Evolutionary conservation across 1,140 invertebrate genomes (phyloP).

Genomic region (Chionoecetes opilio): DNA sequence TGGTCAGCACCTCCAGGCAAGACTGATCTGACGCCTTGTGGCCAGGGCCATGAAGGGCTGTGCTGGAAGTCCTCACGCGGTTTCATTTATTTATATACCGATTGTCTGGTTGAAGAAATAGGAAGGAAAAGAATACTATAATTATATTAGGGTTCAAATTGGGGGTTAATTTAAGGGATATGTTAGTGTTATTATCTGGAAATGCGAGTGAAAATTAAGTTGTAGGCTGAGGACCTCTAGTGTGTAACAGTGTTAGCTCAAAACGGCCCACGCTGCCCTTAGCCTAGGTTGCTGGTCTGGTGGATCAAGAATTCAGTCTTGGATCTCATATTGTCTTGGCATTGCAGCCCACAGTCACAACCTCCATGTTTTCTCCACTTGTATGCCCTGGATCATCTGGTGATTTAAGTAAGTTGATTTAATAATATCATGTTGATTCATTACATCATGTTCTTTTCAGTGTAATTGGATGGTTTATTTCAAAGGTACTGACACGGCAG

Average conservation of each 20-base stretch:
- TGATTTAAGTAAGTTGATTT: slow-evolving; percentile 62
- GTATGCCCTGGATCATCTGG: slow-evolving; percentile 57
- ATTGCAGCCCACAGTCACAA: slow-evolving; percentile 41
- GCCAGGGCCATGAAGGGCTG: not conserved
- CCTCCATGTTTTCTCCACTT: slow-evolving; percentile 47
- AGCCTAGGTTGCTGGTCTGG: slow-evolving; percentile 44
- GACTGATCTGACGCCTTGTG: slow-evolving; percentile 9
- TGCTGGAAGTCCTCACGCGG: not conserved
- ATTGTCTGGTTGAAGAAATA: not conserved
- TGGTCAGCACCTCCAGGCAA: slow-evolving; percentile 62
- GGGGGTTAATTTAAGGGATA: not conserved
- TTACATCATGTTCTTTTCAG: slow-evolving; percentile 60
- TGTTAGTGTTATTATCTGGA: no score
- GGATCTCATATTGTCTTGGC: slow-evolving; percentile 67
- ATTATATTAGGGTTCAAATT: not conserved
- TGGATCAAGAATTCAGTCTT: slow-evolving; percentile 62
- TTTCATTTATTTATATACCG: not conserved
- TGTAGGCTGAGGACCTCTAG: slow-evolving; percentile 4
- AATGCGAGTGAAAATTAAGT: not conserved
- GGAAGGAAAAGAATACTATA: not conserved
- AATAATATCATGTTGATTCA: slow-evolving; percentile 53
- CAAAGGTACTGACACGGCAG: slow-evolving; percentile 59
- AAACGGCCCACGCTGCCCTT: slow-evolving; percentile 43
- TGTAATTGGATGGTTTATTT: slow-evolving; percentile 49
- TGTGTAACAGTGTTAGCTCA: slow-evolving; percentile 38